phyloP scores from a whole-genome alignment of 2,888 invertebrate genomes.

The Tubiluchus corallicola region DNA sequence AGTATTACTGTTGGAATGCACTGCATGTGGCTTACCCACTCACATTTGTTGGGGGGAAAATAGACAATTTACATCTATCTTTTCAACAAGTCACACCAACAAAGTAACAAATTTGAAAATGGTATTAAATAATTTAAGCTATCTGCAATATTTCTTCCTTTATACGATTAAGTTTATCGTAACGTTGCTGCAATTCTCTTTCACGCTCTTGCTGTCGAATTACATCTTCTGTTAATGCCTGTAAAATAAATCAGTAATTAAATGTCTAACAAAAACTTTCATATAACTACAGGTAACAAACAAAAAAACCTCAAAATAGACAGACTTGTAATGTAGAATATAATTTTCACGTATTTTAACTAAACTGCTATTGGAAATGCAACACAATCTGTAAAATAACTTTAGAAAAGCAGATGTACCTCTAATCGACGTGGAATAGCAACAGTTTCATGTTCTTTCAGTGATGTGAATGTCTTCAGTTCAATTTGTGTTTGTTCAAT shows the following conservation, averaged over 20 bases:
- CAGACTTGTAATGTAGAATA: background rate
- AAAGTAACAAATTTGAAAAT: too few relatives aligned
- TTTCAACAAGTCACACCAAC: too few relatives aligned
- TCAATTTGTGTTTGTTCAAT: slow-evolving; percentile 76
- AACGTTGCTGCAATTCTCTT: slow-evolving; percentile 61
- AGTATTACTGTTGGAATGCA: too few relatives aligned
- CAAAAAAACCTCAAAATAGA: slow-evolving; percentile 1
- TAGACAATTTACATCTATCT: too few relatives aligned
- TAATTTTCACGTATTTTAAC: background rate
- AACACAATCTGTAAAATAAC: background rate
- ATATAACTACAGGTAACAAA: slow-evolving; percentile 1
- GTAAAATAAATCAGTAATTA: slow-evolving; percentile 13
- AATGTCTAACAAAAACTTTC: slow-evolving; percentile 4
- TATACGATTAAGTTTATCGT: slow-evolving; percentile 44
- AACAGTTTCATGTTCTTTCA: slow-evolving; percentile 68
- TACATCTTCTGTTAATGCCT: slow-evolving; percentile 77
- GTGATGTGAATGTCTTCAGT: slow-evolving; percentile 67
- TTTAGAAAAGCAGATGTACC: slow-evolving; percentile 32
- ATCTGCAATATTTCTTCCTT: slow-evolving; percentile 33
- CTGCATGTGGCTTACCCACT: too few relatives aligned
- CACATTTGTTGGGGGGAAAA: too few relatives aligned
- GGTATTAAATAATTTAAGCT: too few relatives aligned
- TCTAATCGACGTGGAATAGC: slow-evolving; percentile 78
- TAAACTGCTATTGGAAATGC: background rate
- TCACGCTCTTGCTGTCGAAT: slow-evolving; percentile 78